phyloP scores from a whole-genome alignment of 30 jellyfish, hydroid and myxozoan species.

The Turritopsis rubra region DNA sequence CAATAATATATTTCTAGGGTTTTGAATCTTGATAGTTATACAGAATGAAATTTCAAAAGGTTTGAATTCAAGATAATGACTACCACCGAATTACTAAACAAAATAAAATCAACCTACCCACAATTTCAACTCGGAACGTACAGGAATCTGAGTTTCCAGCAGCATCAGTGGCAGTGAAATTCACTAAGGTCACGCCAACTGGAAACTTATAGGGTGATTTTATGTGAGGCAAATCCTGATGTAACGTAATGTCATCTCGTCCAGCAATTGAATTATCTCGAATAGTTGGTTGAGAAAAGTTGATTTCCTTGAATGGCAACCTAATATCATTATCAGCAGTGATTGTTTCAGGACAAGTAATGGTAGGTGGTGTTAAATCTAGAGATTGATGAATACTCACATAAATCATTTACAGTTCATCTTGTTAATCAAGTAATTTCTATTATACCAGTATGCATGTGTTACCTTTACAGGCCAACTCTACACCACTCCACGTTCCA shows the following conservation, averaged over 20 bases:
- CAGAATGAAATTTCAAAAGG: not conserved
- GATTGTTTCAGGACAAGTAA: constrained; percentile 74
- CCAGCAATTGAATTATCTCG: constrained; percentile 81
- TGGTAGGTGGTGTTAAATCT: constrained; percentile 95
- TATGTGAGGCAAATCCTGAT: constrained; percentile 62
- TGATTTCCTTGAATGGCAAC: constrained; percentile 53
- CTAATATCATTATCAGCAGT: constrained; percentile 63
- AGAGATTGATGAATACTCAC: too few species aligned
- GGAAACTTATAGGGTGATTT: constrained; percentile 90
- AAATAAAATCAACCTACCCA: constrained; percentile 39
- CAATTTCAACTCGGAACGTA: constrained; percentile 63
- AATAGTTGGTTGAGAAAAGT: constrained; percentile 53
- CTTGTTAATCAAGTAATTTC: not conserved
- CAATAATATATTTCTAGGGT: not conserved
- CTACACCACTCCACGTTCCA: constrained; percentile 98
- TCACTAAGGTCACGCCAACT: constrained; percentile 59
- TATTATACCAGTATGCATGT: not conserved
- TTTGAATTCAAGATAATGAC: not conserved
- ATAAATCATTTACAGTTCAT: not conserved
- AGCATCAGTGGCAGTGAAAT: constrained; percentile 77
- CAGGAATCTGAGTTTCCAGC: constrained; percentile 78
- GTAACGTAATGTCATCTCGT: constrained; percentile 42
- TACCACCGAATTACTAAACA: too few species aligned
- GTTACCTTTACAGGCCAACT: constrained; percentile 79
- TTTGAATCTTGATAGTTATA: not conserved